Conservation (phyloP, 2,797 vertebrate genomes). For the Phalanger gymnotis region DNA sequence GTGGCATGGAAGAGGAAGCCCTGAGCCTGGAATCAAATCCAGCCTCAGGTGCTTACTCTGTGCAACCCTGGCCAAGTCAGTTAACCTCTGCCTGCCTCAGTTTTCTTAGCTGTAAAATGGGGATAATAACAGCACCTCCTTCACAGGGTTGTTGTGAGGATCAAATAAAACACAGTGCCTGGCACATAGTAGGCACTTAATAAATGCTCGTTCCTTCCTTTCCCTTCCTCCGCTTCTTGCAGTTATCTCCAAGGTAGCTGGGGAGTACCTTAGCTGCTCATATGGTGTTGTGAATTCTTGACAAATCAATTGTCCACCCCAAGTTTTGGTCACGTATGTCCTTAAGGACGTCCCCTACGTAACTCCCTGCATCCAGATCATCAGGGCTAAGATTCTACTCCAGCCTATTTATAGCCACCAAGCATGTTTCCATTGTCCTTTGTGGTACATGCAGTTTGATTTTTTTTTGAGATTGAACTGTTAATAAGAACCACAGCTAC, state of each 20-base stretch:
- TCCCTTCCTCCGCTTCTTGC: background rate
- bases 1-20: background rate
- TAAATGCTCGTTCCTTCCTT: background rate
- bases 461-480: background rate
- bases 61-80: background rate
- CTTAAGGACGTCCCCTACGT: background rate
- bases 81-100: background rate
- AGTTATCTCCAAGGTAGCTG: background rate
- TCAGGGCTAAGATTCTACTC: background rate
- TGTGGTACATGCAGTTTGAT: background rate
- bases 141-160: background rate
- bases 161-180: background rate
- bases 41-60: background rate
- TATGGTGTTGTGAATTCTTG: background rate
- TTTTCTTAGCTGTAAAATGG: background rate
- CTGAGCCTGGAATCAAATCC: background rate
- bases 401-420: background rate
- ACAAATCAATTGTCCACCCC: background rate
- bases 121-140: background rate
- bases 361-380: background rate
- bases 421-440: background rate
- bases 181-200: background rate
- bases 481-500: background rate
- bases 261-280: background rate
- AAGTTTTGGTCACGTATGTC: background rate